phyloP scores from a whole-genome alignment of 2,888 invertebrate species.

The Melinopterus prodromus region DNA sequence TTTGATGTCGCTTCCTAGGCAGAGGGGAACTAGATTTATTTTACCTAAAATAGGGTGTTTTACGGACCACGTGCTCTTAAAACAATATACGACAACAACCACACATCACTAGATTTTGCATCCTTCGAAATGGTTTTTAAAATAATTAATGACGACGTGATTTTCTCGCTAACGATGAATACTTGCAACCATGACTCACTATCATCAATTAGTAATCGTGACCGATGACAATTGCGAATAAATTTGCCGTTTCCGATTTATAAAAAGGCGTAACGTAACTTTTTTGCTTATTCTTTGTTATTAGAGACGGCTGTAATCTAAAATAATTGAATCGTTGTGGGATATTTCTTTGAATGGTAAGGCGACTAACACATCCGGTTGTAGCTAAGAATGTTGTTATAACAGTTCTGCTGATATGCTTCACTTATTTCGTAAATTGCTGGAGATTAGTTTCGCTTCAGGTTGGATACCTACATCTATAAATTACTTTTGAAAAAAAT shows the following conservation, averaged over 20 bases:
- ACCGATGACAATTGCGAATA: neutral
- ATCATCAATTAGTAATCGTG: neutral
- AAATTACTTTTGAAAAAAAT: no score
- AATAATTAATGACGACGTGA: neutral
- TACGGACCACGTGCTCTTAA: neutral
- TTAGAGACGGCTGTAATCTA: neutral
- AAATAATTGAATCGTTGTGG: slow-evolving; percentile 4
- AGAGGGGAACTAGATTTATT: neutral
- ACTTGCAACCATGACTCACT: neutral
- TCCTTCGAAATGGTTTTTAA: neutral
- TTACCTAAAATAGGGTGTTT: neutral
- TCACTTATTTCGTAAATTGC: neutral
- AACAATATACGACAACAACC: neutral
- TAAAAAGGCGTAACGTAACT: neutral
- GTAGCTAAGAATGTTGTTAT: neutral
- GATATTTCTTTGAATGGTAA: neutral
- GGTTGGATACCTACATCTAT: neutral
- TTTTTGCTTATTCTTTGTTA: neutral
- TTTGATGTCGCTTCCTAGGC: neutral
- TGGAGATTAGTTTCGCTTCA: neutral
- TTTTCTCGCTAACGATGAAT: neutral
- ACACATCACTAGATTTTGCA: neutral
- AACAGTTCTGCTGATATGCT: neutral
- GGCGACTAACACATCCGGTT: neutral
- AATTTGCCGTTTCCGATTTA: neutral